phyloP scores from a whole-genome alignment of 2,888 invertebrate species.

The Rhamphomyia laevipes region DNA sequence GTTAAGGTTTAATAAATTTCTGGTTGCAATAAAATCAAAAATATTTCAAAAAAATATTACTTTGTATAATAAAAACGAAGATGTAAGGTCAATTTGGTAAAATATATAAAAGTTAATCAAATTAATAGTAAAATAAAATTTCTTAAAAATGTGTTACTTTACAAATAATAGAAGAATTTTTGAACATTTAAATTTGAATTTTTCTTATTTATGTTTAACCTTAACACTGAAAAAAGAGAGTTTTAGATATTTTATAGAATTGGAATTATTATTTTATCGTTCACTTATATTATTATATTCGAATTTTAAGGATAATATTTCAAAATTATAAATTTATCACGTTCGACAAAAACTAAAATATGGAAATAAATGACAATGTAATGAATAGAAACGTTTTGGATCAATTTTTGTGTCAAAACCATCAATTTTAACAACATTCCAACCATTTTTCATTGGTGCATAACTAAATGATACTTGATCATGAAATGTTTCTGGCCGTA shows the following conservation, averaged over 20 bases:
- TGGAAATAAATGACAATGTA: conserved; percentile 82
- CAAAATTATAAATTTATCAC: conserved; percentile 35
- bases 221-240: background rate
- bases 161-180: too few species aligned
- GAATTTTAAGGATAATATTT: too few species aligned
- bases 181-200: too few species aligned
- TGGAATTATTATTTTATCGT: background rate
- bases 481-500: conserved; percentile 63
- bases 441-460: conserved; percentile 63
- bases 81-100: too few species aligned
- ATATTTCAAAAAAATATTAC: too few species aligned
- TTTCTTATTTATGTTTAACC: too few species aligned
- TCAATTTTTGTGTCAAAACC: conserved; percentile 70
- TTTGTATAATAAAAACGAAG: too few species aligned
- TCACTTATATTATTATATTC: background rate
- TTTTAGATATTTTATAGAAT: background rate
- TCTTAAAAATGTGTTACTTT: too few species aligned
- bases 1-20: too few species aligned
- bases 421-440: conserved; percentile 76
- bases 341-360: conserved; percentile 72
- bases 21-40: too few species aligned
- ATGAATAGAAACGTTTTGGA: conserved; percentile 77
- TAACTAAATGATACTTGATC: conserved; percentile 87
- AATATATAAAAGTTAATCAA: too few species aligned
- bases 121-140: too few species aligned